Evolutionary conservation across 1,140 invertebrate species (phyloP).

Genomic region (Lysiphlebus fabarum): DNA sequence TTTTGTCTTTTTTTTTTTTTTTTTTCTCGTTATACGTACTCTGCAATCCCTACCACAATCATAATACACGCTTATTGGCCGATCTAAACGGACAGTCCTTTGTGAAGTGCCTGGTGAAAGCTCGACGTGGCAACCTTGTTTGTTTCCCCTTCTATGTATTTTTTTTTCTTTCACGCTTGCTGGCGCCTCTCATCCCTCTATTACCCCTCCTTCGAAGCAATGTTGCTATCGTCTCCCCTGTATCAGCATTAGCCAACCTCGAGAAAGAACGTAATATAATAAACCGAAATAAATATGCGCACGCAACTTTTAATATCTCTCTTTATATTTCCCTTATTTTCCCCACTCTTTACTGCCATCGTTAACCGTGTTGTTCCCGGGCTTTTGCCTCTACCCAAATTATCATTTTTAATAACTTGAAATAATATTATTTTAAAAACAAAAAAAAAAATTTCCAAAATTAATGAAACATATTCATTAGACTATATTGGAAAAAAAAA

Average conservation of each 20-base stretch:
- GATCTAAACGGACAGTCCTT: constrained; percentile 43
- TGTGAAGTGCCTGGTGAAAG: constrained; percentile 51
- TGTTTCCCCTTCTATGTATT: constrained; percentile 26
- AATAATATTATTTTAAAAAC: not conserved
- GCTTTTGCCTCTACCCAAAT: not conserved
- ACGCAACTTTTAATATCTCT: constrained; percentile 11
- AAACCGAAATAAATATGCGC: constrained; percentile 19
- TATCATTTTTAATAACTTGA: not conserved
- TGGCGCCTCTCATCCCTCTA: constrained; percentile 27
- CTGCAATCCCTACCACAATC: constrained; percentile 42
- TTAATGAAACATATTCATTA: too few species aligned
- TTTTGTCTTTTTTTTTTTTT: too few species aligned
- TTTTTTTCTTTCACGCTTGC: constrained; percentile 38
- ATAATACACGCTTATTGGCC: constrained; percentile 38
- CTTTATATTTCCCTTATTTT: not conserved
- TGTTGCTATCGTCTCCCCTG: constrained; percentile 12
- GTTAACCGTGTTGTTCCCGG: constrained; percentile 12
- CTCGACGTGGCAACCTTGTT: constrained; percentile 42
- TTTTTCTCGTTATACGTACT: constrained; percentile 31
- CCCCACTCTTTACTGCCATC: not conserved
- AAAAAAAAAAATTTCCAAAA: not conserved
- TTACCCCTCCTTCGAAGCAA: not conserved
- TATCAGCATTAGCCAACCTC: constrained; percentile 27
- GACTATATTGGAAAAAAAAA: too few species aligned
- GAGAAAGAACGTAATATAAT: constrained; percentile 6